These are phyloP conservation scores for Trichonephila clavata DNA, from an alignment of 1,140 invertebrate genomes.

Conservation along the genomic window DNA sequence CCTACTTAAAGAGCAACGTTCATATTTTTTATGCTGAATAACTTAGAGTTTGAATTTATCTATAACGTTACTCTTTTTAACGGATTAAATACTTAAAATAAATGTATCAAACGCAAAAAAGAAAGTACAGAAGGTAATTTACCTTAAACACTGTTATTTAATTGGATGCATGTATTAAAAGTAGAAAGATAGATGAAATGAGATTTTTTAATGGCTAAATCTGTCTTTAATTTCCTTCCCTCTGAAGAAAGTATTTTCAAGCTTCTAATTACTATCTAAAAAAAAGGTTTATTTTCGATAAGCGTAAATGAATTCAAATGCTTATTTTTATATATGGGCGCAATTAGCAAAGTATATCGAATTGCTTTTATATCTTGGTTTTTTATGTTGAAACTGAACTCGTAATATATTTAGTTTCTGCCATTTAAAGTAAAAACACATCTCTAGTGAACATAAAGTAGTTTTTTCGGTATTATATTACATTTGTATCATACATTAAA, in stretches of 20 bases:
- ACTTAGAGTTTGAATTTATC: too few species aligned
- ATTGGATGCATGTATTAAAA: conserved; percentile 1
- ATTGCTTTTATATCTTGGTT: too few species aligned
- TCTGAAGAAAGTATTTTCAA: neutral
- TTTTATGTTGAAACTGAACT: too few species aligned
- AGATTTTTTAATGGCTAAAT: neutral
- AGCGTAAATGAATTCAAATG: neutral
- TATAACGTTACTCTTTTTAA: too few species aligned
- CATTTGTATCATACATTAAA: too few species aligned
- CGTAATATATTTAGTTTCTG: too few species aligned
- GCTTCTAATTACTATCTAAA: neutral
- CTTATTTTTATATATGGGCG: neutral
- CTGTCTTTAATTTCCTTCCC: neutral
- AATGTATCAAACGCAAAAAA: neutral
- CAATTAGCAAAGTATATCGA: neutral
- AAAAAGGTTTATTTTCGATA: neutral
- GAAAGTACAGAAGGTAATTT: neutral
- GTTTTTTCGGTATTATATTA: too few species aligned
- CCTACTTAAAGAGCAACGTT: too few species aligned
- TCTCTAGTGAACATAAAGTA: too few species aligned
- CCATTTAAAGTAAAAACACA: too few species aligned
- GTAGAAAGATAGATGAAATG: neutral
- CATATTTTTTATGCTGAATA: too few species aligned
- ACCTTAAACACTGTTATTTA: neutral
- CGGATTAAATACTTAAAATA: neutral